These are phyloP conservation scores for Hiodon tergisus DNA, from an alignment of 2,113 vertebrate genomes.

Conservation along the genomic window DNA sequence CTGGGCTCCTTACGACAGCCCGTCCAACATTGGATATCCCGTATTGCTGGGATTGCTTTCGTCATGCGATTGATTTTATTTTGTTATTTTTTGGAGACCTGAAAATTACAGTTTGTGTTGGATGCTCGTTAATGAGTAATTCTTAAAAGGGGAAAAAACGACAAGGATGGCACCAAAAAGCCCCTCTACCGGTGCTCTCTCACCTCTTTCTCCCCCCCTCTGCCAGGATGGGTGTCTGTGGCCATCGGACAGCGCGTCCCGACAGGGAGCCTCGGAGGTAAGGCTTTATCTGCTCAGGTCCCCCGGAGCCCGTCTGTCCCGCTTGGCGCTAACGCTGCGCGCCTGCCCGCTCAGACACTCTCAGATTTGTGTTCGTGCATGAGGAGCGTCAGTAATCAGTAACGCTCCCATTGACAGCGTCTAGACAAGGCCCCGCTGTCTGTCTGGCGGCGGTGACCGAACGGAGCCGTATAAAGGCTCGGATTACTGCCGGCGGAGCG, in stretches of 20 bases:
- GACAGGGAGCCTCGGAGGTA: conserved; percentile 63
- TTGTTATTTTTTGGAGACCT: too few relatives aligned
- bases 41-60: too few relatives aligned
- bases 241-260: conserved; percentile 66
- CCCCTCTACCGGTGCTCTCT: neutral
- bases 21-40: too few relatives aligned
- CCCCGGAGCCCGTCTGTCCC: neutral
- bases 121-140: too few relatives aligned
- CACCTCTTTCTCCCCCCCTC: neutral
- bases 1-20: too few relatives aligned
- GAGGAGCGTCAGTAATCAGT: conserved; percentile 57
- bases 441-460: neutral
- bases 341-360: conserved; percentile 36
- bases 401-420: conserved; percentile 60
- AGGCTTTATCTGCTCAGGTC: conserved; percentile 15
- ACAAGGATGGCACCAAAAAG: too few relatives aligned
- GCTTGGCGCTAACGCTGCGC: neutral
- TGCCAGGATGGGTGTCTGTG: conserved; percentile 75
- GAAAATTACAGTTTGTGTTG: too few relatives aligned
- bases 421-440: conserved; percentile 60
- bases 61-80: too few relatives aligned
- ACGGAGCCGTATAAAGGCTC: neutral
- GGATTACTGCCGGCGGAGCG: neutral
- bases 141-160: too few relatives aligned
- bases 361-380: conserved; percentile 16